phyloP scores from a whole-genome alignment of 2,113 vertebrate species.

The Phyllostomus hastatus region DNA sequence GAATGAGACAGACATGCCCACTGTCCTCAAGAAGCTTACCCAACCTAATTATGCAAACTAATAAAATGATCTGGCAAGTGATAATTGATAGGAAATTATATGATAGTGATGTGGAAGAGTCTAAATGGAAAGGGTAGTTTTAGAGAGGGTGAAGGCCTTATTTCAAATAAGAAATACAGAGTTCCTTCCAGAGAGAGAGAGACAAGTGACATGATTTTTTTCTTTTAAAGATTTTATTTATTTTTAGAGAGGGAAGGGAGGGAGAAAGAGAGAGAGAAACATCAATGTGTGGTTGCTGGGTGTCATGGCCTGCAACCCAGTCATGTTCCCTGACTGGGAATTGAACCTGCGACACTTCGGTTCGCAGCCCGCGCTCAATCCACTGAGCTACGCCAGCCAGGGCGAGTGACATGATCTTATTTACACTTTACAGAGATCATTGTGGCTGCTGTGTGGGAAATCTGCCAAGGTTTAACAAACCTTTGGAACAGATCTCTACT shows the following conservation, averaged over 20 bases:
- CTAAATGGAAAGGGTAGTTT: neutral
- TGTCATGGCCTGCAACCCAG: too few species aligned
- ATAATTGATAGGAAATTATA: neutral
- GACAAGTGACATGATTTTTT: neutral
- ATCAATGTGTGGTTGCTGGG: too few species aligned
- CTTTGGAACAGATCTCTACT: neutral
- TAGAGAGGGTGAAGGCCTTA: neutral
- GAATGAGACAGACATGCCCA: neutral
- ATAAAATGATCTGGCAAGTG: neutral
- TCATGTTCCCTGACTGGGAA: too few species aligned
- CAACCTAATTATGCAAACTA: neutral
- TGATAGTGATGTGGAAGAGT: neutral
- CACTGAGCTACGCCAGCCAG: too few species aligned
- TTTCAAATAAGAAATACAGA: neutral
- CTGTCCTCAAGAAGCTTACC: neutral
- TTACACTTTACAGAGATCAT: neutral
- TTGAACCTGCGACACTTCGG: too few species aligned
- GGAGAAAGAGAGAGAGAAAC: too few species aligned
- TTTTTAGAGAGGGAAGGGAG: too few species aligned
- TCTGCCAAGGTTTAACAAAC: neutral
- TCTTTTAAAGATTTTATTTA: too few species aligned
- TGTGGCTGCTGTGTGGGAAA: neutral
- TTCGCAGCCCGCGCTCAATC: too few species aligned
- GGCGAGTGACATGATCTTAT: neutral
- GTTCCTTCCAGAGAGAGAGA: neutral